Base-by-base conservation (phyloP, 2,888 invertebrate species). In the Asteroscopus sphinx region DNA sequence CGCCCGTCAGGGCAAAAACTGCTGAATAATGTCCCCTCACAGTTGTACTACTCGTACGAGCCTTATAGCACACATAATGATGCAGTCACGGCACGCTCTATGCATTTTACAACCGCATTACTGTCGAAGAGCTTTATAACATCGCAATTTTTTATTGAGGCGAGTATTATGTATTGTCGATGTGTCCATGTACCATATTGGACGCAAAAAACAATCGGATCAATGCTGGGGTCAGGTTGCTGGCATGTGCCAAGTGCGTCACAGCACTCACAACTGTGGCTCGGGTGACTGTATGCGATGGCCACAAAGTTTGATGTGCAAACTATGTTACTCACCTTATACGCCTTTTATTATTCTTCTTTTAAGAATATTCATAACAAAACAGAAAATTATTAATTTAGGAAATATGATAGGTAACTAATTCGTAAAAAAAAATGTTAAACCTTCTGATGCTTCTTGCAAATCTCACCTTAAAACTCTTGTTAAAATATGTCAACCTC, bases 191-290 rank as follows among this genome's bases (percentile, higher is more conserved):
- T 33, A 53, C 51, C 52, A 56, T 69, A 63, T 75, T 72, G 39
- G 56, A 68, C 57, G 58, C 58, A 60, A 70, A 66, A 68, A 47
- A 53, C 57, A 53, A 66, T 61, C 60, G 63, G 67, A 82, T 80
- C 74, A 68, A 73, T 76, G 74, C 74, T 73, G 66, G 74, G 77
- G 74, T 82, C 82, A 68, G 79, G 79, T 88, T 85, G 80, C 82
- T 74, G 79, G 85, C 87, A 85, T 86, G 87, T 87, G 91, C 92
- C 89, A 90, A 91, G 86, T 89, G 86, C 90, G 91, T 86, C 88
- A 90, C 76, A 72, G 81, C 73, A 89, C 90, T 86, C 88, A 90
- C 76, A 72, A 80, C 73, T 73, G 60, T 74, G 76, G 73, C 79
- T 84, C 83, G 80, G 68, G 73, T 89, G 84, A 86, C 83, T 83